Evolutionary conservation across 2,113 vertebrate genomes (phyloP).

Genomic region (Oncorhynchus mykiss): DNA sequence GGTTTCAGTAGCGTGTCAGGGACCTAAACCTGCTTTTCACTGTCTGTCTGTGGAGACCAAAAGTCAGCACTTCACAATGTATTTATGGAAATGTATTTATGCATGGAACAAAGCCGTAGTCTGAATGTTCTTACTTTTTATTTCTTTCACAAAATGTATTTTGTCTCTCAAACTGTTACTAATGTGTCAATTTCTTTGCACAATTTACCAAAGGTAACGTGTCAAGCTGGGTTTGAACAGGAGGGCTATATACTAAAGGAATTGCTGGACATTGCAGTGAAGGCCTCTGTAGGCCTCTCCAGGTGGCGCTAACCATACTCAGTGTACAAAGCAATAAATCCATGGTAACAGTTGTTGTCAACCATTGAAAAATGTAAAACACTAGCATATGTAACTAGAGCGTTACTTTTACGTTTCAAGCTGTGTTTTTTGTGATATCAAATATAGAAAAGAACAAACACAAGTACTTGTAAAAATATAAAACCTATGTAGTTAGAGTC

Average conservation of each 20-base stretch:
- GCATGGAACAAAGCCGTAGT: conserved; percentile 69
- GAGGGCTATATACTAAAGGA: conserved; percentile 22
- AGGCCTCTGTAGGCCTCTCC: conserved; percentile 23
- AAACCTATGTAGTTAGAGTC: conserved; percentile 73
- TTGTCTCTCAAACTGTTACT: conserved; percentile 72
- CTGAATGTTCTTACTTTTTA: conserved; percentile 25
- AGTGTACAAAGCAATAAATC: conserved; percentile 98
- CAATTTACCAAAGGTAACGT: conserved; percentile 74
- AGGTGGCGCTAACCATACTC: conserved; percentile 70
- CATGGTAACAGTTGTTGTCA: conserved; percentile 76
- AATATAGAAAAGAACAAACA: conserved; percentile 64
- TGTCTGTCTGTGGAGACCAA: conserved; percentile 40
- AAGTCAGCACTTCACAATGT: conserved; percentile 60
- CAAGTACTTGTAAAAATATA: conserved; percentile 73
- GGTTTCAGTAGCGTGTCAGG: conserved; percentile 22
- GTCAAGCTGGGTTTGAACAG: conserved; percentile 53
- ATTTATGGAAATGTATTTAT: conserved; percentile 73
- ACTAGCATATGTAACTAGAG: conserved; percentile 81
- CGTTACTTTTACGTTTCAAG: conserved; percentile 63
- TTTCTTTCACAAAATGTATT: conserved; percentile 46
- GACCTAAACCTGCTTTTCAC: conserved; percentile 40
- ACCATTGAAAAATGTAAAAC: conserved; percentile 51
- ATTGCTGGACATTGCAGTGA: conserved; percentile 28
- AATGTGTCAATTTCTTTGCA: conserved; percentile 75
- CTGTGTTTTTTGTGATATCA: conserved; percentile 76